Conservation (phyloP, 1,140 invertebrate genomes). For the Ridgeia piscesae region DNA sequence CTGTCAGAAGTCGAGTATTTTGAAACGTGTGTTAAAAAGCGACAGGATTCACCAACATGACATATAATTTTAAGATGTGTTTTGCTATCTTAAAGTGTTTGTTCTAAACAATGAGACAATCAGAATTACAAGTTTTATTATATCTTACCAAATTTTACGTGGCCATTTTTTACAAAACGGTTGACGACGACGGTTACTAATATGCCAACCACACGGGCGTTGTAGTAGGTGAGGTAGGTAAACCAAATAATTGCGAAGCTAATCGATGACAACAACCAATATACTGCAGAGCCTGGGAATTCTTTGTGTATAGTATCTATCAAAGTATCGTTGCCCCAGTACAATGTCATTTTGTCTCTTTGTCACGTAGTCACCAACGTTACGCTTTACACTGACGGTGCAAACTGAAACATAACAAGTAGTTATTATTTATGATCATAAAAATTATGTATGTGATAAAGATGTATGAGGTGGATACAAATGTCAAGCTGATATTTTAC, state of each 20-base stretch:
- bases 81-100: background rate
- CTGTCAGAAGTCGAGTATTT: background rate
- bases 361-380: background rate
- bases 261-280: constrained; percentile 76
- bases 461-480: too few relatives aligned
- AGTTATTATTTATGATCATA: background rate
- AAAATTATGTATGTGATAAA: too few relatives aligned
- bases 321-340: constrained; percentile 16
- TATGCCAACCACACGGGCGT: constrained; percentile 86
- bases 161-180: constrained; percentile 78
- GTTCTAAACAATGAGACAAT: constrained; percentile 15
- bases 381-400: background rate
- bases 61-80: background rate
- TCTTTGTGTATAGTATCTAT: constrained; percentile 39
- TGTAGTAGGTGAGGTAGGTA: constrained; percentile 93
- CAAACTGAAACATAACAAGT: background rate
- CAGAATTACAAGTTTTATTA: constrained; percentile 12
- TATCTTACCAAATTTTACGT: constrained; percentile 81
- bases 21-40: background rate
- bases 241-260: constrained; percentile 83
- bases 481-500: too few relatives aligned
- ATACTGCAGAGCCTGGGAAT: constrained; percentile 46
- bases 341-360: background rate
- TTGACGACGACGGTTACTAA: constrained; percentile 88
- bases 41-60: background rate